Evolutionary conservation across 1,140 invertebrate genomes (phyloP).

Genomic region (Drosophila tsacasi): DNA sequence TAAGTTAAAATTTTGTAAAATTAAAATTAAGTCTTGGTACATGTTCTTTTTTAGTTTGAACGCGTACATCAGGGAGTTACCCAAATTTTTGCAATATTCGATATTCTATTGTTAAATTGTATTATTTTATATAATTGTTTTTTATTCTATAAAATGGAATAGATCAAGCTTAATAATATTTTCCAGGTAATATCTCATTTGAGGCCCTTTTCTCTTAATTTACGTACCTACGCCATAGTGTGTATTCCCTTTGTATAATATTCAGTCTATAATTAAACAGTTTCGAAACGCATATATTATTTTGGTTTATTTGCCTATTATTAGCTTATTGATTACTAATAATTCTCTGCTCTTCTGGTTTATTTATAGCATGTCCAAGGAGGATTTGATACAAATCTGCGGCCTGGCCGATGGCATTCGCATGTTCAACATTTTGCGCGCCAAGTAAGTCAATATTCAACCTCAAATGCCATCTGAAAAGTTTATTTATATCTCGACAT

Average conservation of each 20-base stretch:
- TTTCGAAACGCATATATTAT: not conserved
- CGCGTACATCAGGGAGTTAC: too few relatives aligned
- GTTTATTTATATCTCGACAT: not conserved
- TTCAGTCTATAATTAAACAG: slow-evolving; percentile 8
- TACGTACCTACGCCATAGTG: not conserved
- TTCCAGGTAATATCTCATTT: not conserved
- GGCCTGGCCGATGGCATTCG: slow-evolving; percentile 96
- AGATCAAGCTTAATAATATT: not conserved
- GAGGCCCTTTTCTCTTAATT: not conserved
- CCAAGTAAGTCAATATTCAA: slow-evolving; percentile 87
- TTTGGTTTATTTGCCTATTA: slow-evolving; percentile 8
- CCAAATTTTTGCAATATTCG: not conserved
- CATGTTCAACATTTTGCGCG: slow-evolving; percentile 95
- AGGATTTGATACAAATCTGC: slow-evolving; percentile 97
- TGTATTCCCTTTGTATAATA: not conserved
- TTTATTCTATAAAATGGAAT: not conserved
- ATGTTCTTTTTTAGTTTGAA: too few relatives aligned
- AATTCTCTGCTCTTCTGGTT: not conserved
- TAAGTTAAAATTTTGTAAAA: too few relatives aligned
- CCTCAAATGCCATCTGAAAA: not conserved
- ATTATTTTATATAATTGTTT: not conserved
- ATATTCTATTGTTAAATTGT: too few relatives aligned
- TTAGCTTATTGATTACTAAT: not conserved
- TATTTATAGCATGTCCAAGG: slow-evolving; percentile 89
- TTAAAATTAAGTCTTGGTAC: too few relatives aligned